Conservation (phyloP, 2,113 vertebrate genomes). For the Bujurquina vittata region DNA sequence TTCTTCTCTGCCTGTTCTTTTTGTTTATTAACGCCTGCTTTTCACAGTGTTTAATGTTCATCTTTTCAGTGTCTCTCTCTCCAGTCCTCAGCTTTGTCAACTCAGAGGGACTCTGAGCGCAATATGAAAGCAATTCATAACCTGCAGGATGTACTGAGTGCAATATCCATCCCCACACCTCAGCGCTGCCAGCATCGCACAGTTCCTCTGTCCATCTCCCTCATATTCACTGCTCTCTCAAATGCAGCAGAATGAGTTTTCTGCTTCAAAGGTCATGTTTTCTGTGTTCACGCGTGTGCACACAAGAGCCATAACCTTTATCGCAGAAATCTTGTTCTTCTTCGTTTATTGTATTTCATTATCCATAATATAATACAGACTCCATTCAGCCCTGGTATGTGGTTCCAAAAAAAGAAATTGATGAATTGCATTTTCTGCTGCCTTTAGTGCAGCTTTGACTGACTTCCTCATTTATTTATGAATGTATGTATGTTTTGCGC, state of each 20-base stretch:
- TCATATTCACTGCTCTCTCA: conserved; percentile 19
- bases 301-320: conserved; percentile 20
- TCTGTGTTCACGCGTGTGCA: not conserved
- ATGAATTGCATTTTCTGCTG: not conserved
- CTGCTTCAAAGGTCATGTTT: conserved; percentile 39
- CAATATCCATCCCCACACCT: conserved; percentile 54
- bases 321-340: not conserved
- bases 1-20: conserved; percentile 1
- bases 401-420: not conserved
- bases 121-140: conserved; percentile 69
- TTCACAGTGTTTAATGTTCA: conserved; percentile 27
- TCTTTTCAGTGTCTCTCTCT: conserved; percentile 24
- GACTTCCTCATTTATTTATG: not conserved
- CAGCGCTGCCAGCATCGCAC: conserved; percentile 3
- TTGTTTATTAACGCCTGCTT: conserved; percentile 49
- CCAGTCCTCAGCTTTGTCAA: conserved; percentile 23
- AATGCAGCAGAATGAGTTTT: conserved; percentile 38
- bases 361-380: not conserved
- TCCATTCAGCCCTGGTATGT: not conserved
- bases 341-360: conserved; percentile 12
- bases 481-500: not conserved
- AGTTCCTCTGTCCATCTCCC: conserved; percentile 7
- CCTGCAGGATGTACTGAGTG: conserved; percentile 47
- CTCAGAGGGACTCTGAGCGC: conserved; percentile 39
- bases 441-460: not conserved